Evolutionary conservation across 2,888 invertebrate species (phyloP).

Genomic region (Tenthredo scrophulariae): DNA sequence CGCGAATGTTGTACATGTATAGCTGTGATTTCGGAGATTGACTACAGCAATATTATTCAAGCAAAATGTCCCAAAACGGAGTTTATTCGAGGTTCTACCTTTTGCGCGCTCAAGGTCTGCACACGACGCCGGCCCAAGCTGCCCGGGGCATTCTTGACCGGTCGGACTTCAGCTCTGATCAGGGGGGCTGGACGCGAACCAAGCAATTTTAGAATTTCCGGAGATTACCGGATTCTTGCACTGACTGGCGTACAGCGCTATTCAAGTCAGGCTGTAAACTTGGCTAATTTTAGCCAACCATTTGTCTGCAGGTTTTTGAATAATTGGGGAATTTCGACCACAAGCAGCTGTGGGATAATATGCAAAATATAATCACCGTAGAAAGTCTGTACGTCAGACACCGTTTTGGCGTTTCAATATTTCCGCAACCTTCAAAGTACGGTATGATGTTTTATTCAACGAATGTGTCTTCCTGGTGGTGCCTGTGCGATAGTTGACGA

Average conservation of each 20-base stretch:
- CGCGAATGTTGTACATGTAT: not conserved
- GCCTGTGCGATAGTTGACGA: not conserved
- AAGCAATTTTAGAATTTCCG: slow-evolving; percentile 52
- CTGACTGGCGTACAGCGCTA: not conserved
- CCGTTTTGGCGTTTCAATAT: not conserved
- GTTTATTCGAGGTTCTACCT: slow-evolving; percentile 32
- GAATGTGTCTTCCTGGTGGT: not conserved
- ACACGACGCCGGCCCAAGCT: slow-evolving; percentile 10
- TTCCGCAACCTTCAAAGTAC: slow-evolving; percentile 12
- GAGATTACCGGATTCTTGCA: slow-evolving; percentile 48
- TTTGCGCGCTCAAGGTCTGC: slow-evolving; percentile 25
- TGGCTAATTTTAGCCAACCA: not conserved
- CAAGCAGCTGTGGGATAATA: not conserved
- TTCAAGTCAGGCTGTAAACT: not conserved
- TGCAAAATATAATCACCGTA: not conserved
- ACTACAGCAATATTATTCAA: not conserved
- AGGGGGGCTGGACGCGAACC: slow-evolving; percentile 43
- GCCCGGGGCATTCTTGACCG: slow-evolving; percentile 48
- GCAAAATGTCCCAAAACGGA: slow-evolving; percentile 33
- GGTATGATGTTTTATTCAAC: slow-evolving; percentile 38
- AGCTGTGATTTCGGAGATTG: not conserved
- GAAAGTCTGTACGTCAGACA: not conserved
- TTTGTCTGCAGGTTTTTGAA: not conserved
- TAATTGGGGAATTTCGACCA: not conserved
- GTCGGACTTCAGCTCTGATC: slow-evolving; percentile 42